Evolutionary conservation across 2,797 vertebrate genomes (phyloP).

Genomic region (Harpagifer antarcticus): DNA sequence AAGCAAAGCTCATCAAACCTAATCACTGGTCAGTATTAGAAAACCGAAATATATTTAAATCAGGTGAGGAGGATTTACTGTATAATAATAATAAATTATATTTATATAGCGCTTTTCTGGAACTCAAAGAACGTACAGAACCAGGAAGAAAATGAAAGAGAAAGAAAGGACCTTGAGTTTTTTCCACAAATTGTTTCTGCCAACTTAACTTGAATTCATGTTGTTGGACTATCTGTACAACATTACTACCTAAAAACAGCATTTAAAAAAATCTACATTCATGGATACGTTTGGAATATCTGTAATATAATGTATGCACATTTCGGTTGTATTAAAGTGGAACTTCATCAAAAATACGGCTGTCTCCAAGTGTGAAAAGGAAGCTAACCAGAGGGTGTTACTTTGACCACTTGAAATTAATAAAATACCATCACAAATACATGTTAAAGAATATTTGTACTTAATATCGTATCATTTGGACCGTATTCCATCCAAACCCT

Average conservation of each 20-base stretch:
- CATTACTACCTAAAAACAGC: too few species aligned
- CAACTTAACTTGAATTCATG: constrained; percentile 20
- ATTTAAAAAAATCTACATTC: too few species aligned
- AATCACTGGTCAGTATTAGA: constrained; percentile 30
- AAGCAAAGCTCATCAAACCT: constrained; percentile 10
- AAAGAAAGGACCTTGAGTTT: constrained; percentile 7
- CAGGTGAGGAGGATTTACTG: constrained; percentile 10
- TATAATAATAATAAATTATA: not conserved
- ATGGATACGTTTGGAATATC: too few species aligned
- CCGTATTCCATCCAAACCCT: too few species aligned
- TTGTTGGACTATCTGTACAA: not conserved
- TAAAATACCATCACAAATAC: not conserved
- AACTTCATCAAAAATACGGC: too few species aligned
- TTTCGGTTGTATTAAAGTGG: too few species aligned
- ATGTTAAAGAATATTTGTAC: not conserved
- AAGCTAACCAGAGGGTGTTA: too few species aligned
- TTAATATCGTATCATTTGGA: too few species aligned
- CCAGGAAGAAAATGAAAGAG: not conserved
- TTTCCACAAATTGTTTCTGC: constrained; percentile 53
- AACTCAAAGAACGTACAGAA: not conserved
- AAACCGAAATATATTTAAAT: constrained; percentile 3
- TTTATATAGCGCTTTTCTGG: too few species aligned
- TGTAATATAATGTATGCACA: too few species aligned
- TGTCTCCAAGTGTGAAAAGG: too few species aligned
- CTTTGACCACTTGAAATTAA: too few species aligned